These are phyloP conservation scores for Brachionichthys hirsutus DNA, from an alignment of 2,113 vertebrate species.

Conservation along the genomic window DNA sequence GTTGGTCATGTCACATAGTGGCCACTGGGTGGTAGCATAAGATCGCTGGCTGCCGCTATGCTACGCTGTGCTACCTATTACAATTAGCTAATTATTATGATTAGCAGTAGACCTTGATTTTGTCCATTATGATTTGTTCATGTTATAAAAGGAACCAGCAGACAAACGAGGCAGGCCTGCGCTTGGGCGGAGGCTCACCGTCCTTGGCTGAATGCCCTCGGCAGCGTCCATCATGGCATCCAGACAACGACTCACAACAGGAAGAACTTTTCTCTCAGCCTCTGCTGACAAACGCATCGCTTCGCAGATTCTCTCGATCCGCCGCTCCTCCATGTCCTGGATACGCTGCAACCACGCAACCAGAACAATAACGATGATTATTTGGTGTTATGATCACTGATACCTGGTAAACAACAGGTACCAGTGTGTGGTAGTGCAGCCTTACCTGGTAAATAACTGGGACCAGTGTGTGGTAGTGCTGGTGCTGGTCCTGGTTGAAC, in stretches of 20 bases:
- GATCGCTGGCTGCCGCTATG: no score
- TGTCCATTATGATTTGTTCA: no score
- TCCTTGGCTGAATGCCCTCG: constrained; percentile 84
- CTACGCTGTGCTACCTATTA: no score
- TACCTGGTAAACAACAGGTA: constrained; percentile 75
- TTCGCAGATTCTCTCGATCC: constrained; percentile 84
- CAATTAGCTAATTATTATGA: no score
- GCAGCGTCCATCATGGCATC: constrained; percentile 90
- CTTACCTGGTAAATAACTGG: constrained; percentile 91
- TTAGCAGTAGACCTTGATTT: no score
- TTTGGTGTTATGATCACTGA: background rate
- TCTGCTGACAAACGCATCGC: constrained; percentile 87
- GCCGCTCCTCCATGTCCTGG: constrained; percentile 94
- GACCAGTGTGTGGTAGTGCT: constrained; percentile 91
- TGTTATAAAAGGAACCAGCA: no score
- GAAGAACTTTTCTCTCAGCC: constrained; percentile 87
- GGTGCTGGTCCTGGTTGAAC: constrained; percentile 93
- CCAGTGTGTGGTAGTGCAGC: constrained; percentile 81
- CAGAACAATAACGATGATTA: background rate
- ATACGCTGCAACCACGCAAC: constrained; percentile 80
- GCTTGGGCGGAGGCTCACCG: constrained; percentile 73
- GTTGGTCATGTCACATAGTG: no score
- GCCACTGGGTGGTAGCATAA: no score
- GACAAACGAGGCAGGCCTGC: no score
- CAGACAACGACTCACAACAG: constrained; percentile 87